phyloP scores from a whole-genome alignment of 2,113 vertebrate genomes.

The Malurus elegans region DNA sequence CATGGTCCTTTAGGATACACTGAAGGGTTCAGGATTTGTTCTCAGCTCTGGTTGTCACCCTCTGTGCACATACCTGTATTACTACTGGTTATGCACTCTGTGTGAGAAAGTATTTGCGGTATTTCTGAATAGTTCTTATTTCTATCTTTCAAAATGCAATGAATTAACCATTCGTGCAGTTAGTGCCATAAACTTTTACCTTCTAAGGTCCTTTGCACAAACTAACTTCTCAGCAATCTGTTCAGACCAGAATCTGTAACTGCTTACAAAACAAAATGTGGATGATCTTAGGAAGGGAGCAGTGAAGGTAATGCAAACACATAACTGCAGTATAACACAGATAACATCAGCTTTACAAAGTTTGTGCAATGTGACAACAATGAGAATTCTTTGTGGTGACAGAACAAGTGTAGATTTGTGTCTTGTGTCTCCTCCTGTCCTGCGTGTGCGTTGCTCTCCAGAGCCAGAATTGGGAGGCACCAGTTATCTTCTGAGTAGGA shows the following conservation, averaged over 20 bases:
- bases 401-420: background rate
- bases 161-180: background rate
- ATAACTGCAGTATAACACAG: background rate
- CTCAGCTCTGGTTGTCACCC: background rate
- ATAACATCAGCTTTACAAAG: background rate
- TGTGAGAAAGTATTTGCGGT: background rate
- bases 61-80: background rate
- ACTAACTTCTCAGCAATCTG: background rate
- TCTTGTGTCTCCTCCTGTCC: background rate
- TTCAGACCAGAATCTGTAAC: background rate
- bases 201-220: background rate
- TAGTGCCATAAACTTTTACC: background rate
- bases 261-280: background rate
- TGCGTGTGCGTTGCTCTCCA: background rate
- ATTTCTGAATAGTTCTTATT: background rate
- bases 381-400: background rate
- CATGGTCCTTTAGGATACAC: background rate
- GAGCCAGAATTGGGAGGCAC: background rate
- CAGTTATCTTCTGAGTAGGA: background rate
- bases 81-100: background rate
- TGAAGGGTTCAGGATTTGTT: background rate
- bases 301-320: background rate
- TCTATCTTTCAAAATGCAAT: background rate
- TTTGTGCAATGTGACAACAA: rapidly evolving
- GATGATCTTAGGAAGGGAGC: background rate